These are phyloP conservation scores for Pristionchus maxplancki DNA, from an alignment of 2,888 invertebrate species.

Conservation along the genomic window DNA sequence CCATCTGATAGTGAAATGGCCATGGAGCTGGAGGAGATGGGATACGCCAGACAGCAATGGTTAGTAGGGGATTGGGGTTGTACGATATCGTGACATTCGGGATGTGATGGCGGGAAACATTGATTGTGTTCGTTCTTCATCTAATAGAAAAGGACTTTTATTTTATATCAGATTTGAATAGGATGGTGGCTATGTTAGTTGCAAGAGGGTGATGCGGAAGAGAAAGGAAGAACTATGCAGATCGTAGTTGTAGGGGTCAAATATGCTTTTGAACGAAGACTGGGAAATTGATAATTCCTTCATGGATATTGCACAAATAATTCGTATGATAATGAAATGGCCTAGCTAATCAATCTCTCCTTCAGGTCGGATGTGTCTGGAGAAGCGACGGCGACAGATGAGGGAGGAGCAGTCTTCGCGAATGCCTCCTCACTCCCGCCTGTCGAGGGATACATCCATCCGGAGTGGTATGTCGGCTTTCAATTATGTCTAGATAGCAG, in stretches of 20 bases:
- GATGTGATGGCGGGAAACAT: neutral
- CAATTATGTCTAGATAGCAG: too few relatives aligned
- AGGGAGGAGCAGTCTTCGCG: slow-evolving; percentile 28
- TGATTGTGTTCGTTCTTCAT: too few relatives aligned
- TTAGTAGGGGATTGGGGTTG: neutral
- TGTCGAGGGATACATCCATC: slow-evolving; percentile 61
- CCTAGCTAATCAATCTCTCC: neutral
- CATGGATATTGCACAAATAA: too few relatives aligned
- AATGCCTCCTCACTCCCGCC: slow-evolving; percentile 35
- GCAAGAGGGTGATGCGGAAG: too few relatives aligned
- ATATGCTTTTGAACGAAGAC: neutral
- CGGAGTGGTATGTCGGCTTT: slow-evolving; percentile 56
- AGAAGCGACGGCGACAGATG: slow-evolving; percentile 36
- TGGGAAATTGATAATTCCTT: too few relatives aligned
- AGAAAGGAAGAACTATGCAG: neutral
- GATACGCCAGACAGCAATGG: slow-evolving; percentile 36
- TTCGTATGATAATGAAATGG: neutral
- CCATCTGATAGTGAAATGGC: slow-evolving; percentile 34
- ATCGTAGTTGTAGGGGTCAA: neutral
- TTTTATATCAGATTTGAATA: too few relatives aligned
- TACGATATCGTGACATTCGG: neutral
- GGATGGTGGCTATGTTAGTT: too few relatives aligned
- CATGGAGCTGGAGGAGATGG: slow-evolving; percentile 43
- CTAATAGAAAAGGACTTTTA: too few relatives aligned
- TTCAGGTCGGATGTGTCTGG: slow-evolving; percentile 26